Base-by-base conservation (phyloP, 2,888 invertebrate genomes). In the Zhuqinia jingwanae region DNA sequence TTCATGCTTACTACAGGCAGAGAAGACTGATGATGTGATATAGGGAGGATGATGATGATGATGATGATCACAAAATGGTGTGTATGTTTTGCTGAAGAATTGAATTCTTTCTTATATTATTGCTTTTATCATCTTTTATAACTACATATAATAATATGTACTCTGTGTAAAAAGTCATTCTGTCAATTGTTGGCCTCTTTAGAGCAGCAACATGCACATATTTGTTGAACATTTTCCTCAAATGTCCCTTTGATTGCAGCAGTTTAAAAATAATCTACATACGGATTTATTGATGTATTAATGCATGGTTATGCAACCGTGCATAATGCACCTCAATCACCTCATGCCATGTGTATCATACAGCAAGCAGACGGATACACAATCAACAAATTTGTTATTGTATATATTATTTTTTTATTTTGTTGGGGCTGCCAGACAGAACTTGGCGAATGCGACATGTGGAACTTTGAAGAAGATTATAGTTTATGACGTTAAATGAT, bases 61-160 rank as follows among this genome's bases (percentile, higher is more conserved):
- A 63, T 63, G 1, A 63, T 63, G 11, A 60, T 60, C 27, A 22
- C 5, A 36, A 36, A 36, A 15, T 63, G 13, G 63, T 6, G 2
- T 56, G 60, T 58, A 20, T 73, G 50, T 22, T 36, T 36, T 36
- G 36, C 36, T 36, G 36, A 42, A 20, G 77, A 77, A 60, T 36
- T n/a, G 58, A 30, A 58, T 27, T 20, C 25, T 58, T 76, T 76
- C 76, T 76, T 76, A 76, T n/a, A n/a, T n/a, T n/a, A n/a, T n/a
- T n/a, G n/a, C n/a, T n/a, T n/a, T n/a, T n/a, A n/a, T n/a, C n/a
- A n/a, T n/a, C n/a, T n/a, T n/a, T n/a, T n/a, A n/a, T n/a, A n/a
- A n/a, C n/a, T n/a, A n/a, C n/a, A n/a, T n/a, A n/a, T n/a, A n/a
- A n/a, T n/a, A n/a, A n/a, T n/a, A n/a, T n/a, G n/a, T n/a, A n/a